Base-by-base conservation (phyloP, 1,140 invertebrate genomes). In the Aphaenogaster rudis region DNA sequence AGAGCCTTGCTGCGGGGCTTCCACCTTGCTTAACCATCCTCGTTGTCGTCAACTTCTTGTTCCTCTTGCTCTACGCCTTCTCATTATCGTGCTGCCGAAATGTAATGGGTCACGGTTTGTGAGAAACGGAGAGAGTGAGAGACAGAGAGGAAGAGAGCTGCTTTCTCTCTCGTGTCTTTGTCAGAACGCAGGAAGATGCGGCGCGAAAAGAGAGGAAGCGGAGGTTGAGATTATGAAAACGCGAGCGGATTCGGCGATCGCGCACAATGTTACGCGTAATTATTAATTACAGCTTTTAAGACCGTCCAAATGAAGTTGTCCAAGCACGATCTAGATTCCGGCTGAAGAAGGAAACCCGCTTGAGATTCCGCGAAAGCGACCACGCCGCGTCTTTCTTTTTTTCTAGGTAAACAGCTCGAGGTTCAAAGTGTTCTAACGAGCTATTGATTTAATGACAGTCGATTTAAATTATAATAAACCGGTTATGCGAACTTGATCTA, bases 1-100 rank as follows among this genome's bases (percentile, higher is more conserved):
- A 64, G 33, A 64, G 61, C 33, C 67, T 82, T 61, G 52, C 39
- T 82, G 52, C 52, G 80, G 54, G 42, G 50, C 28, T 72, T n/a
- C 66, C 17, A 71, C 42, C 54, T 78, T 77, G 45, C 59, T 50
- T 42, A 52, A 85, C 5, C 72, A 59, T 61, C 48, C 74, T 86
- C 21, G 45, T 61, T 59, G 50, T 86, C 50, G 64, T 63, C 21
- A 52, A 71, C 71, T 66, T 74, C 57, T 79, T 88, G 48, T 78
- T 77, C n/a, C 54, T 79, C 61, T 74, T 72, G 36, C 74, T 82
- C 63, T 76, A 86, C 52, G 79, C 86, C 82, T 90, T 90, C 79
- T 91, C 87, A 88, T 91, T 88, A 88, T 64, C 82, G 52, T 36
- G n/a, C 66, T 88, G 79, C 78, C 91, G 90, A 91, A 91, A 87